Conservation (phyloP, 2,797 vertebrate species). For the Rhincodon typus region DNA sequence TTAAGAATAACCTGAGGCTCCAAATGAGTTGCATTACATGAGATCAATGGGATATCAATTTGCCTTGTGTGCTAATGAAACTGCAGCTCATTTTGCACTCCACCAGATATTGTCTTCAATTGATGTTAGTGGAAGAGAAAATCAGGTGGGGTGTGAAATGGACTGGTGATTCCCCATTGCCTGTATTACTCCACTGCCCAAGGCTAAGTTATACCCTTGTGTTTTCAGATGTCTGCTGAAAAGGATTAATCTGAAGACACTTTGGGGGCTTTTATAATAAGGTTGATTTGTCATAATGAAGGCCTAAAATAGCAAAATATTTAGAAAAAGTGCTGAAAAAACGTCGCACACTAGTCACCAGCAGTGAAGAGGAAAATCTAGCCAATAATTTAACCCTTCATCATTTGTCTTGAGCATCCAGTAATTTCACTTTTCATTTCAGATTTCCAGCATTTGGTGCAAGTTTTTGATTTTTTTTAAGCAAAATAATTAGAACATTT, state of each 20-base stretch:
- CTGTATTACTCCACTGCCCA: background rate
- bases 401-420: background rate
- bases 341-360: background rate
- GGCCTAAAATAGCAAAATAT: background rate
- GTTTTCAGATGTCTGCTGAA: background rate
- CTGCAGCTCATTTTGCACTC: background rate
- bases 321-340: background rate
- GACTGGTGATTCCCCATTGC: background rate
- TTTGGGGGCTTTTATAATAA: background rate
- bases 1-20: background rate
- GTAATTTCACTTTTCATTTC: background rate
- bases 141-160: background rate
- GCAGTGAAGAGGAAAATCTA: background rate
- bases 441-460: background rate
- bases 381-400: background rate
- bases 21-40: background rate
- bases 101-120: background rate
- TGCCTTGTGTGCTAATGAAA: background rate
- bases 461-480: background rate
- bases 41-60: background rate
- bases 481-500: background rate
- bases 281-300: background rate
- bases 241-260: background rate
- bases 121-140: background rate
- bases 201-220: background rate